Percentiles rank a stretch among this genome's conserved stretches.
Evolutionary conservation across 2,797 vertebrate genomes (phyloP).

Genomic region (Ibycter americanus): DNA sequence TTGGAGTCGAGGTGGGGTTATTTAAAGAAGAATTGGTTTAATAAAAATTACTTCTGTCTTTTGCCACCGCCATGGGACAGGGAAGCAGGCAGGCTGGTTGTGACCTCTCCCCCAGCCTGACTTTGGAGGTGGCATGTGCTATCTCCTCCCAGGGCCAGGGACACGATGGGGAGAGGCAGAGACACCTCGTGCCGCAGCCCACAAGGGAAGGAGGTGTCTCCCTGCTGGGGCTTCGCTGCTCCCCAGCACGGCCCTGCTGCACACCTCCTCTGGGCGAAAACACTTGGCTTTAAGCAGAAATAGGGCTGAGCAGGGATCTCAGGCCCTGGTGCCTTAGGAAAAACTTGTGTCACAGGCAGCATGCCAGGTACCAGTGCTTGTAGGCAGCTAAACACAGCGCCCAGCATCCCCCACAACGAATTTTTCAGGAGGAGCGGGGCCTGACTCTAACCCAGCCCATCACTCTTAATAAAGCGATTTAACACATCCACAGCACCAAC

Average conservation of each 20-base stretch:
- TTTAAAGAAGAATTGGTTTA: not conserved
- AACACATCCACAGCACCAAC: not conserved
- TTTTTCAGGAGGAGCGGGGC: not conserved
- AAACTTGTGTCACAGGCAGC: not conserved
- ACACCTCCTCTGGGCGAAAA: not conserved
- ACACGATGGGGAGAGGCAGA: not conserved
- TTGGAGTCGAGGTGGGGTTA: not conserved
- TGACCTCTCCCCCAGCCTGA: not conserved
- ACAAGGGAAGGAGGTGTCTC: not conserved
- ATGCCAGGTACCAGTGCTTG: fast-evolving
- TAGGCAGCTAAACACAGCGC: not conserved
- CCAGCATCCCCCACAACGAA: not conserved
- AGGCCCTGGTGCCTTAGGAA: not conserved
- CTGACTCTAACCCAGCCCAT: not conserved
- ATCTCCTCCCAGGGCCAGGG: not conserved
- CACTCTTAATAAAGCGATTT: not conserved
- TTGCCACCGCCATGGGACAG: not conserved
- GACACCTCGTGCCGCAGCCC: not conserved
- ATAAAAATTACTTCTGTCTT: not conserved
- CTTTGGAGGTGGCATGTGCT: not conserved
- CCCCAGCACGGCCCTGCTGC: not conserved
- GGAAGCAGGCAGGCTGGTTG: not conserved
- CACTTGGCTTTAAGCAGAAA: not conserved
- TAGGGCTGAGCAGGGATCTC: not conserved
- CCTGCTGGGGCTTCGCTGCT: not conserved